Base-by-base conservation (phyloP, 2,113 vertebrate species). In the Nycticryphes semicollaris region DNA sequence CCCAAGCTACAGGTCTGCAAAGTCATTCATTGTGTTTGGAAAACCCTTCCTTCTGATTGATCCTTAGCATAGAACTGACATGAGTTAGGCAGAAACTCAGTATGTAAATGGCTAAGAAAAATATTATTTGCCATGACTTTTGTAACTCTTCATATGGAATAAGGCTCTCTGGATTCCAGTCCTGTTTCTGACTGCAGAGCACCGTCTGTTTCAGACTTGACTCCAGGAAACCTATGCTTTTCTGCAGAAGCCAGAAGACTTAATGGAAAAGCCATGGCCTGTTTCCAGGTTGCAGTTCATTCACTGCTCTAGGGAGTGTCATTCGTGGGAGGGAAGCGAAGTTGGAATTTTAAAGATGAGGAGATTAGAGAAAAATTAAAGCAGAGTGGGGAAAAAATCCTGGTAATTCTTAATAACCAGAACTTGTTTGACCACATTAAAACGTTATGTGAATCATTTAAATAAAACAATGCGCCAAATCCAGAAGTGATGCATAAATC, bases 251-350 rank as follows among this genome's bases (percentile, higher is more conserved):
- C 72, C 87, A 62, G 86, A 50, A 69, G 75, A 47, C 89, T 92
- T 94, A 62, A 41, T 90, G 86, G 88, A 96, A 95, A 86, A 95
- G 59, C 80, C 10, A 0, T 90, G 91, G 87, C 86, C 63, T 37
- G 28, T 91, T 56, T 93, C 94, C 87, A 95, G 86, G 50, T 12
- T 96, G 86, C 73, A 93, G 70, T 63, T 97, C 92, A 94, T 74
- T 92, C 70, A 14, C 86, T 90, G 78, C 93, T 69, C 91, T 64
- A 25, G 93, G 84, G 87, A 93, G 12, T 24, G 68, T 68, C 75
- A 53, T 59, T 84, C 79, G 54, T 59, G 84, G 68, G 74, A 92
- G 90, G 92, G 64, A 91, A 90, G 68, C 18, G 43, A 84, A 35
- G 12, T 2, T n/a, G 68, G 86, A 50, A 62, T 72, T 93, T 67